phyloP scores from a whole-genome alignment of 30 jellyfish, hydroid and myxozoan genomes.

The Pelagia noctiluca region DNA sequence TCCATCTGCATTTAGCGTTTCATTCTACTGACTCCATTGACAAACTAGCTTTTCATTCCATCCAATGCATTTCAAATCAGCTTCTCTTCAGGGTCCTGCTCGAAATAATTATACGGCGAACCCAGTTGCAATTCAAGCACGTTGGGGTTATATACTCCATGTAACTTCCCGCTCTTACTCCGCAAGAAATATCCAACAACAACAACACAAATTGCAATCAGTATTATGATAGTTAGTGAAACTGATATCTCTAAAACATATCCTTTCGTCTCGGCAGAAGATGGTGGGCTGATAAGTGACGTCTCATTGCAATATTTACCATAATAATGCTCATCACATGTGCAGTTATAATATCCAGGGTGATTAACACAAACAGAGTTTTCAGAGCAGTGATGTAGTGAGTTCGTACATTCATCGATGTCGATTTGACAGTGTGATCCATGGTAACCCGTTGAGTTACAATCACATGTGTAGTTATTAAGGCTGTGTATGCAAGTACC shows the following conservation, averaged over 20 bases:
- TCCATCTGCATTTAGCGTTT: too few species aligned
- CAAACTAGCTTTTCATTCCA: too few species aligned
- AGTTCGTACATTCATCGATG: slow-evolving; percentile 45
- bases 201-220: slow-evolving; percentile 33
- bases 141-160: slow-evolving; percentile 68
- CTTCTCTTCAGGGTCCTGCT: slow-evolving; percentile 77
- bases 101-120: slow-evolving; percentile 58
- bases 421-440: slow-evolving; percentile 38
- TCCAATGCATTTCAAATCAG: slow-evolving; percentile 20
- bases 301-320: slow-evolving; percentile 58
- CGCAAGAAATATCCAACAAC: slow-evolving; percentile 26
- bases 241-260: slow-evolving; percentile 40
- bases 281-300: background rate
- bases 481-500: slow-evolving; percentile 31
- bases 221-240: slow-evolving; percentile 21
- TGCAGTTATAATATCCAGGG: slow-evolving; percentile 62
- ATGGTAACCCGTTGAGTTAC: slow-evolving; percentile 58
- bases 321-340: slow-evolving; percentile 31
- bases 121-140: slow-evolving; percentile 75
- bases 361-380: slow-evolving; percentile 50
- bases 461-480: slow-evolving; percentile 35
- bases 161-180: slow-evolving; percentile 51
- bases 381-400: slow-evolving; percentile 10
- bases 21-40: too few species aligned
- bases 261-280: slow-evolving; percentile 22